Percentiles rank a stretch among this genome's conserved stretches.
Evolutionary conservation across 1,140 invertebrate species (phyloP).

Genomic region (Bathynomus jamesi): DNA sequence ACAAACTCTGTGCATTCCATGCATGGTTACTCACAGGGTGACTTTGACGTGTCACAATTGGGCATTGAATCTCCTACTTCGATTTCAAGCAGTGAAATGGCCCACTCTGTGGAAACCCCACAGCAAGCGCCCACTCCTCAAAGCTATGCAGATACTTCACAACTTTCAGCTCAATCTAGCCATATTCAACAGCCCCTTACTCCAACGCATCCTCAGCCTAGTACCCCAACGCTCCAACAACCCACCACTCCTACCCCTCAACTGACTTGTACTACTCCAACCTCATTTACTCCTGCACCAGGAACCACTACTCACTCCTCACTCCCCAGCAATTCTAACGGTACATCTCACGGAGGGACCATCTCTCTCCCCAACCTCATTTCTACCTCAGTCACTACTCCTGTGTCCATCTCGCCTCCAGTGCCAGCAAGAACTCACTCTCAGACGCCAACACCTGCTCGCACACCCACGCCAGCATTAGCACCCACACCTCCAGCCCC

Average conservation of each 20-base stretch:
- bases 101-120: conserved; percentile 41
- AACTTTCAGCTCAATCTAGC: conserved; percentile 21
- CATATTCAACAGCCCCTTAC: conserved; percentile 30
- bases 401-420: conserved; percentile 10
- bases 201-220: conserved; percentile 19
- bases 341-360: conserved; percentile 18
- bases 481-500: neutral
- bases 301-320: conserved; percentile 26
- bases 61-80: conserved; percentile 77
- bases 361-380: conserved; percentile 32
- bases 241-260: conserved; percentile 44
- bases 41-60: conserved; percentile 71
- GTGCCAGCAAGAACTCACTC: conserved; percentile 11
- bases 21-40: conserved; percentile 57
- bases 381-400: conserved; percentile 17
- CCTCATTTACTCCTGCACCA: conserved; percentile 10
- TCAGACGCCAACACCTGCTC: conserved; percentile 3
- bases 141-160: conserved; percentile 40
- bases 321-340: conserved; percentile 27
- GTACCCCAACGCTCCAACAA: conserved; percentile 37
- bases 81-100: conserved; percentile 68
- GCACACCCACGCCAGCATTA: neutral
- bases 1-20: conserved; percentile 74
- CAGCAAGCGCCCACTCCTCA: conserved; percentile 38
- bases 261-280: conserved; percentile 30